Base-by-base conservation (phyloP, 1,140 invertebrate species). In the Arion vulgaris region DNA sequence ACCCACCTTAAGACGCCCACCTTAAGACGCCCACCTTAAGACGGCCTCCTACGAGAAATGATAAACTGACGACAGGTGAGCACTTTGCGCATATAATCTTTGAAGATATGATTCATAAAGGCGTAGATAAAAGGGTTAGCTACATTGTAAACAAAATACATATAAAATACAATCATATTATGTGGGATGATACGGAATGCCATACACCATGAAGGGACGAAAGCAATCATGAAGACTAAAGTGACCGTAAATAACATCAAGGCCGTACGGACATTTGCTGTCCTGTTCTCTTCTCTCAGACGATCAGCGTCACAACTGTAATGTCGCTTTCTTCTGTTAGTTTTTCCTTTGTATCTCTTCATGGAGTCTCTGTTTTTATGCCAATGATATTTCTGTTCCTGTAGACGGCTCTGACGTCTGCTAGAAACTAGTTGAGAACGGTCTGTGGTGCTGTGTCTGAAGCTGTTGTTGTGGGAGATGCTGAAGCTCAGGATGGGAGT, bases 51-150 rank as follows among this genome's bases (percentile, higher is more conserved):
- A 2, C 32, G n/a, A 32, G 62, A 32, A 23, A 28, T 66, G n/a
- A 7, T 66, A 1, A 66, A 23, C 28, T 66, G 2, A 5, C 62
- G 62, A 57, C 86, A 85, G 23, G 82, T 77, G 74, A 86, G 83
- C 15, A 90, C 84, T 53, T 85, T 87, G 26, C 74, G 72, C 83
- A 91, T 78, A 77, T 90, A 87, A 1, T 87, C 81, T 62, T 91
- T 84, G 83, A 92, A 92, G 57, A 90, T 91, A 74, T 87, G 85
- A 79, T 91, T 91, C 90, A 91, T 90, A 78, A 91, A 90, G 49
- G 88, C 89, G 82, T 90, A 91, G 62, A 91, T 90, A 68, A 90
- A 86, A n/a, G 90, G 90, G 84, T 91, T 91, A 68, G 87, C 87
- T 34, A 90, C 89, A 80, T 91, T 91, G 82, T 91, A 90, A 23